Evolutionary conservation across 2,888 invertebrate genomes (phyloP).

Genomic region (Trichopoda pennipes): DNA sequence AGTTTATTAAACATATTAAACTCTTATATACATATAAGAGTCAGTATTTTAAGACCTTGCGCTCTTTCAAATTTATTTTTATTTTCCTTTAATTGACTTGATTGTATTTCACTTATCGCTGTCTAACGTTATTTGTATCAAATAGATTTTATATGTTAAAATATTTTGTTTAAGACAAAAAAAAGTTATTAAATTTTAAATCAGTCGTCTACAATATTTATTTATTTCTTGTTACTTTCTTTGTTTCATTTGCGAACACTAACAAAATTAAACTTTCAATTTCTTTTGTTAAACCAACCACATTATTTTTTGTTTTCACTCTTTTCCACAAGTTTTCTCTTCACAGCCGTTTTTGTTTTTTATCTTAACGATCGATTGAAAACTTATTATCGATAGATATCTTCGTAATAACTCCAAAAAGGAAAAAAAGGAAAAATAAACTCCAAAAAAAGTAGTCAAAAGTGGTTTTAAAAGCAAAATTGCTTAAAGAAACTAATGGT

Average conservation of each 20-base stretch:
- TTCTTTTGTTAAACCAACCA: conserved; percentile 56
- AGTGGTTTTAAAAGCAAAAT: neutral
- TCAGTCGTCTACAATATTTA: neutral
- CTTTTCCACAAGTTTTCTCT: neutral
- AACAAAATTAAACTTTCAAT: conserved; percentile 57
- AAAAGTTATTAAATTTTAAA: neutral
- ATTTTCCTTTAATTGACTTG: too few species aligned
- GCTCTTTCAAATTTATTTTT: too few species aligned
- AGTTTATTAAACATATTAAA: too few species aligned
- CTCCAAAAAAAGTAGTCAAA: conserved; percentile 20
- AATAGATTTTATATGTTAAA: too few species aligned
- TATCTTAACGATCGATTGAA: conserved; percentile 56
- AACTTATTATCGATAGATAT: conserved; percentile 48
- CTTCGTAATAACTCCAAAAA: conserved; percentile 45
- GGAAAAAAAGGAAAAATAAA: too few species aligned
- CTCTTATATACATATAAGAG: too few species aligned
- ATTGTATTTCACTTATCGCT: too few species aligned
- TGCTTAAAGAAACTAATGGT: conserved; percentile 23
- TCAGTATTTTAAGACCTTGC: too few species aligned
- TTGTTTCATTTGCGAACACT: neutral
- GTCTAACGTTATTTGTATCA: too few species aligned
- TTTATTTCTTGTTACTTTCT: neutral
- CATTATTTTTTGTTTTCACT: conserved; percentile 51
- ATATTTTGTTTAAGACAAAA: too few species aligned
- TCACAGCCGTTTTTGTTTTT: neutral